A percentile compares a stretch with the other conserved stretches of the same genome.
phyloP scores from a whole-genome alignment of 1,140 invertebrate species.

The Cyphomyrmex costatus region DNA sequence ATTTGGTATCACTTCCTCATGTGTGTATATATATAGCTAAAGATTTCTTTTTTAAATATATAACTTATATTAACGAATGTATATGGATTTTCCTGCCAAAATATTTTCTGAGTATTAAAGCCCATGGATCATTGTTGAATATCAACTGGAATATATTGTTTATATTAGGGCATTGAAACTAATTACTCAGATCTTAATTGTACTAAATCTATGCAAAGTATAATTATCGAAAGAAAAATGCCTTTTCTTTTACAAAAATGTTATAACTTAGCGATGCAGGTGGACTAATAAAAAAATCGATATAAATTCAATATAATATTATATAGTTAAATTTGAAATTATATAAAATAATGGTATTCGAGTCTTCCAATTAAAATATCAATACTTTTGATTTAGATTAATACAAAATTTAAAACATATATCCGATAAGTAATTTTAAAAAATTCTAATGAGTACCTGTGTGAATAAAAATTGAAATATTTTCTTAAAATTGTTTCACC shows the following conservation, averaged over 20 bases:
- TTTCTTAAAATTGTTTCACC: not conserved
- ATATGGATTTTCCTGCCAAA: constrained; percentile 49
- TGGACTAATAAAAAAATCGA: not conserved
- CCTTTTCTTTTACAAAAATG: not conserved
- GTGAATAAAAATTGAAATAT: not conserved
- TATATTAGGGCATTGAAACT: not conserved
- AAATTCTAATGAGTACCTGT: not conserved
- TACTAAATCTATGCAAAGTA: not conserved
- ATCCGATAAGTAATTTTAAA: constrained; percentile 47
- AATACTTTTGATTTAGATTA: constrained; percentile 22
- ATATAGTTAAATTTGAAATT: constrained; percentile 14
- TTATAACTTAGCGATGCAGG: constrained; percentile 10
- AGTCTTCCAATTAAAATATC: constrained; percentile 40
- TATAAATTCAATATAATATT: constrained; percentile 26
- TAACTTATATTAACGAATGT: constrained; percentile 61
- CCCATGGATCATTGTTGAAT: constrained; percentile 46
- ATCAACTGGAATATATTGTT: constrained; percentile 21
- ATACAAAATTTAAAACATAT: constrained; percentile 16
- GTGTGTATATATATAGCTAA: not conserved
- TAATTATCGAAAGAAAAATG: constrained; percentile 9
- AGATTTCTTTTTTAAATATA: constrained; percentile 46
- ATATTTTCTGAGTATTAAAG: constrained; percentile 75
- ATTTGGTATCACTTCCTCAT: constrained; percentile 76
- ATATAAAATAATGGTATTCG: constrained; percentile 12
- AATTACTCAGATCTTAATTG: not conserved